Evolutionary conservation across 2,888 invertebrate species (phyloP), one percentile per base, ranked within the genome.

Genomic region (Mesorhabditis belari): DNA sequence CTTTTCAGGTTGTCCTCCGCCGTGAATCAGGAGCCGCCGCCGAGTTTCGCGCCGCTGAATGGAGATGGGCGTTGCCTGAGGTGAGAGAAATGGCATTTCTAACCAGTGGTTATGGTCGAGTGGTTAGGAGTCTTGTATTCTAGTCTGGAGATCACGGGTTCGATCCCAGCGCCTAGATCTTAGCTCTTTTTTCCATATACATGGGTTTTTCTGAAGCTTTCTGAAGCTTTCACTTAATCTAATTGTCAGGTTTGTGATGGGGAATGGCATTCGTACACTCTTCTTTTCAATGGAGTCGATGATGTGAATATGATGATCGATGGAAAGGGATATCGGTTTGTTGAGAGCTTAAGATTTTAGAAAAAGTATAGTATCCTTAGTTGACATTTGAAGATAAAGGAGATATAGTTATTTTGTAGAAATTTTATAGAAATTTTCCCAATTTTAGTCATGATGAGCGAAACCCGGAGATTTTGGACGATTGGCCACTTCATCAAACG

Each of bases 251-350:
- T 91, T 57, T 96, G 96, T 84, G 96, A 98, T 84, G 90, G 92
- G 82, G 90, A 92, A 80, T 98, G 96, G 96, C 96, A 98, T 85
- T 94, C 95, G 84, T 96, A 92, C 84, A 91, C 93, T 0, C 86
- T 96, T 51, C 91, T 90, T 81, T 89, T 95, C 3, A 88, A 92
- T 72, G 91, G 93, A 85, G 91, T 92, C 0, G 90, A 90, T 80
- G 70, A 79, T 60, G 77, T 77, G 28, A 65, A 70, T 25, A 61
- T 77, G 35, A 60, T 73, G 19, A 67, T 78, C 28, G 79, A 79
- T 56, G 79, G 79, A 53, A 66, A 71, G 61, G 58, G 52, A 28
- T 74, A 77, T 65, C 67, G 69, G 54, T n/a, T n/a, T n/a, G n/a
- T n/a, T 35, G 44, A 35, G 44, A 35, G 44, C 44, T 35, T 35